Base-by-base conservation (phyloP, 2,797 vertebrate genomes). In the Tadarida brasiliensis region DNA sequence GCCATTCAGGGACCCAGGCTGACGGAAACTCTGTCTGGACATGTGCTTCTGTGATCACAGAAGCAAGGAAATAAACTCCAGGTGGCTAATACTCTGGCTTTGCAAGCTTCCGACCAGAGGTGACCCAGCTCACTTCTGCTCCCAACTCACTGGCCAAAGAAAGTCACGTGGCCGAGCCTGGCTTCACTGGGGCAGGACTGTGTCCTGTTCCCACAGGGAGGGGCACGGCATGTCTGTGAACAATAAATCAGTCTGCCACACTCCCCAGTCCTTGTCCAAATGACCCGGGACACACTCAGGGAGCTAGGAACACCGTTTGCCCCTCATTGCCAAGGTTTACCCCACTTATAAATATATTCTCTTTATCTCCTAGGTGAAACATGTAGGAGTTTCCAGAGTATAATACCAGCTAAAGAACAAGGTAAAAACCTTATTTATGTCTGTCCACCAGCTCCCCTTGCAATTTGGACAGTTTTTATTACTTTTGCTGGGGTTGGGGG, bases 371-470 rank as follows among this genome's bases (percentile, higher is more conserved):
- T 44, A 97, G 97, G 86, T 30, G 94, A 97, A 86, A 87, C n/a
- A 3, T 96, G 96, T 8, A 92, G 61, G n/a, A 85, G 94, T 67
- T 97, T 96, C 73, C 71, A 14, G 88, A 92, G 81, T n/a, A 6
- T 97, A 19, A 39, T 94, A 14, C 96, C 97, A 24, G 28, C 59
- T 4, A 85, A 97, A 57, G 96, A 94, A 77, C 77, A 90, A 94
- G 96, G 94, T 96, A 81, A 92, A 26, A 11, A 28, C 9, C 30
- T 74, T 20, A 39, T 6, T 87, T 30, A 12, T 4, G 11, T 51
- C 71, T 76, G 39, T 15, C 63, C 54, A 44, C 47, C 17, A 57
- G 35, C n/a, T 39, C 2, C 12, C 16, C 71, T 63, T 56, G 3
- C 15, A 26, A 20, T 63, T 8, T 49, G 22, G 63, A 78, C 8